A percentile compares a stretch with the other conserved stretches of the same genome.
These are phyloP conservation scores for Ormyrus labotus DNA, from an alignment of 2,888 invertebrate species.

Conservation along the genomic window DNA sequence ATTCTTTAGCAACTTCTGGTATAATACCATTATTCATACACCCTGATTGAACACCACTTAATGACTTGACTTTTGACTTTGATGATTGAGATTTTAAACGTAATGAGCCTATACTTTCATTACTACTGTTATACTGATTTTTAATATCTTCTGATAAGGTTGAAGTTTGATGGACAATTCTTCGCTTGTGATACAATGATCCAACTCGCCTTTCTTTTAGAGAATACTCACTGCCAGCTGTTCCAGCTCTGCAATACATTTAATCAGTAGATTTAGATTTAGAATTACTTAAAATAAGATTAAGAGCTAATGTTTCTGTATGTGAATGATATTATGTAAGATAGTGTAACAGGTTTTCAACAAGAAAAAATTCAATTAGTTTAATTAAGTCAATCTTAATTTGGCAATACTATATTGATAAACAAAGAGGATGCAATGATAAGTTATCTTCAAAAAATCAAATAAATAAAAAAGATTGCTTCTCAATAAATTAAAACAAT, in stretches of 20 bases:
- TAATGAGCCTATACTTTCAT: conserved; percentile 85
- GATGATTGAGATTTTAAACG: conserved; percentile 77
- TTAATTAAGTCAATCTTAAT: conserved; percentile 58
- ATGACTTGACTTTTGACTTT: conserved; percentile 78
- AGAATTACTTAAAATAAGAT: conserved; percentile 4
- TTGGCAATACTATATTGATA: conserved; percentile 14
- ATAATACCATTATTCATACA: conserved; percentile 65
- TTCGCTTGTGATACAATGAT: conserved; percentile 74
- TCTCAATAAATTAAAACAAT: not conserved
- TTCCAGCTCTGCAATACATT: conserved; percentile 75
- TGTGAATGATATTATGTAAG: conserved; percentile 30
- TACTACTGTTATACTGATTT: conserved; percentile 85
- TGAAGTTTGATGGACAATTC: conserved; percentile 74
- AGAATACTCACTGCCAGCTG: conserved; percentile 77
- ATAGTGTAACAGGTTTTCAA: conserved; percentile 45
- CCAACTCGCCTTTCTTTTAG: conserved; percentile 76
- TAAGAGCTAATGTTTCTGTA: conserved; percentile 26
- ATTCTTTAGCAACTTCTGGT: conserved; percentile 74
- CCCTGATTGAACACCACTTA: conserved; percentile 80
- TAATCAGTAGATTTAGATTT: conserved; percentile 29
- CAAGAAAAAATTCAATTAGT: conserved; percentile 58
- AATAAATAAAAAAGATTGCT: not conserved
- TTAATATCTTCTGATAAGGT: conserved; percentile 77
- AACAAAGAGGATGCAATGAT: not conserved
- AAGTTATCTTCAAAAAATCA: not conserved